Base-by-base conservation (phyloP, 2,888 invertebrate species). In the Tridacna crocea region DNA sequence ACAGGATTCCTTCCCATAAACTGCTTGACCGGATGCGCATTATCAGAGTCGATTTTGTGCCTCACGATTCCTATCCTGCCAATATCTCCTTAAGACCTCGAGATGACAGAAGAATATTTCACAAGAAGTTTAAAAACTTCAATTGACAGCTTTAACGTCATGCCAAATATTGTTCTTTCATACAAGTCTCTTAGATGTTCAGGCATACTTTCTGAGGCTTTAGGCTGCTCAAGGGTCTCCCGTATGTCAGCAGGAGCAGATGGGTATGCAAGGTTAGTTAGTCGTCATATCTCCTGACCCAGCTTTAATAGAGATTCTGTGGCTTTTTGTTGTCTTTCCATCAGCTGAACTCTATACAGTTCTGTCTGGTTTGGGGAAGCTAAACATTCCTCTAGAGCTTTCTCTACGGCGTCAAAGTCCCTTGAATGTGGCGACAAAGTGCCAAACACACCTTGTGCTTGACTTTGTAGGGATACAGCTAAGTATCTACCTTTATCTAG, bases 11-110 rank as follows among this genome's bases (percentile, higher is more conserved):
- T 36, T 26, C 77, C n/a, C 15, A 79, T 58, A 17, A 72, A 75
- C 22, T 83, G 79, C 55, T 72, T 48, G 8, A 80, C 55, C 6
- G 76, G 79, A n/a, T 72, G 60, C 26, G 74, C 77, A 6, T 26
- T 73, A 19, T 47, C 75, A 15, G 76, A 61, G 22, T 76, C 76
- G 24, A 83, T 78, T 17, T 12, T 75, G 60, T 80, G 78, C 36
- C 78, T 72, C 0, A 78, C 0, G 8, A 80, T 13, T 13, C 72
- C 72, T 47, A 72, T 80, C 11, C 24, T 72, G 2, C 80, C 78
- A 22, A 80, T 51, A 10, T 83, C 80, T n/a, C n/a, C n/a, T n/a
- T n/a, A n/a, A n/a, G n/a, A n/a, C n/a, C n/a, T n/a, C n/a, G n/a
- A n/a, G n/a, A n/a, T n/a, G n/a, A n/a, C n/a, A n/a, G n/a, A n/a